These are phyloP conservation scores for Rhynchonema sp. DNA, from an alignment of 2,888 invertebrate genomes.

Conservation along the genomic window DNA sequence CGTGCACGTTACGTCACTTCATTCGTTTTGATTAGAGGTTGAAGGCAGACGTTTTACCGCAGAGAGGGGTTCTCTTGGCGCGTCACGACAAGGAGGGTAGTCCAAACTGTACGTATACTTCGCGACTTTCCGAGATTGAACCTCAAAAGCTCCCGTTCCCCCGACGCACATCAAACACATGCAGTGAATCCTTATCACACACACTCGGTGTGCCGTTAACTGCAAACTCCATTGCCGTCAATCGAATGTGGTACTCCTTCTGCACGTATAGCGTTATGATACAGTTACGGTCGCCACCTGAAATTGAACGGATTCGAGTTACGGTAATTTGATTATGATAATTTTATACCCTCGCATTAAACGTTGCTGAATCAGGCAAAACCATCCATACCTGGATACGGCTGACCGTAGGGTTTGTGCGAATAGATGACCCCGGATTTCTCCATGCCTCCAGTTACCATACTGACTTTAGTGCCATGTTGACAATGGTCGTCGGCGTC, in stretches of 20 bases:
- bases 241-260: constrained; percentile 2
- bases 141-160: background rate
- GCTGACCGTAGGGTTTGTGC: background rate
- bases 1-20: no score
- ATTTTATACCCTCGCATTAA: no score
- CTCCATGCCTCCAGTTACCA: background rate
- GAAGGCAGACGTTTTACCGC: no score
- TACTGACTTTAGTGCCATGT: background rate
- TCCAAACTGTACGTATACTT: no score
- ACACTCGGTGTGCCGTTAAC: constrained; percentile 4
- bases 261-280: background rate
- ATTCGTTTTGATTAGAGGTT: no score
- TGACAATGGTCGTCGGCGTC: background rate
- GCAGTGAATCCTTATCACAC: constrained; percentile 8
- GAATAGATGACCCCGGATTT: background rate
- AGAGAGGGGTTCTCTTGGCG: no score
- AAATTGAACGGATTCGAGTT: no score
- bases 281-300: background rate
- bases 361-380: no score
- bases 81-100: no score
- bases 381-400: no score
- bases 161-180: constrained; percentile 8
- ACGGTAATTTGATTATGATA: no score
- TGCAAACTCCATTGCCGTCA: constrained; percentile 7
- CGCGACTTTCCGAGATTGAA: background rate